These are phyloP conservation scores for Volucella zonaria DNA, from an alignment of 2,888 invertebrate genomes.

Conservation along the genomic window DNA sequence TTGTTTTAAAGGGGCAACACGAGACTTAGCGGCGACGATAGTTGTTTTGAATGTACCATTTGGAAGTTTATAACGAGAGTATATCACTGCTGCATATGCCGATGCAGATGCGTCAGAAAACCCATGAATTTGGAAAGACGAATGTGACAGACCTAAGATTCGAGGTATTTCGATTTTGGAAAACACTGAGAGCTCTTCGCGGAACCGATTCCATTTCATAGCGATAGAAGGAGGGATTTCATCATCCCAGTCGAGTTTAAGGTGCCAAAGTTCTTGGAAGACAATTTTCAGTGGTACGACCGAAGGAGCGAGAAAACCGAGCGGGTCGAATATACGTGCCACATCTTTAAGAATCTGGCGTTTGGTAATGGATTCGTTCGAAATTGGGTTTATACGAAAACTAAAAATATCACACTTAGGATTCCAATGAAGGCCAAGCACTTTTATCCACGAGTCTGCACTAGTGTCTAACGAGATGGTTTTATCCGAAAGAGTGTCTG, in stretches of 20 bases:
- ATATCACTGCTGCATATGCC: slow-evolving; percentile 45
- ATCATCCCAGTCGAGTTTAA: neutral
- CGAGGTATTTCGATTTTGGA: neutral
- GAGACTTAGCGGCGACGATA: too few species aligned
- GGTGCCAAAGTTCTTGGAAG: slow-evolving; percentile 5
- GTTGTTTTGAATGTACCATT: too few species aligned
- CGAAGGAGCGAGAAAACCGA: slow-evolving; percentile 9
- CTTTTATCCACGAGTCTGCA: too few species aligned
- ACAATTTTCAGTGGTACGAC: slow-evolving; percentile 7
- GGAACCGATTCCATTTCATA: too few species aligned
- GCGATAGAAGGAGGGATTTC: neutral
- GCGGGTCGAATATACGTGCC: slow-evolving; percentile 3
- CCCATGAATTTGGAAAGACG: slow-evolving; percentile 15
- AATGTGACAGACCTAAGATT: neutral
- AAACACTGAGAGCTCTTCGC: neutral
- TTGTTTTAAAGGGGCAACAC: too few species aligned
- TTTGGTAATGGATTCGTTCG: neutral
- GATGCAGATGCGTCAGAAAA: slow-evolving; percentile 50
- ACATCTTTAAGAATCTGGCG: slow-evolving; percentile 1
- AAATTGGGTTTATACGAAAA: neutral
- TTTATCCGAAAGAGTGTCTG: too few species aligned
- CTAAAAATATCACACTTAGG: slow-evolving; percentile 1
- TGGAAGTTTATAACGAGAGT: slow-evolving; percentile 46
- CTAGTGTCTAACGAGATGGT: neutral
- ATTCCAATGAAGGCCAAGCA: slow-evolving; percentile 1